Conservation (phyloP, 2,797 vertebrate species). For the Rhyacichthys aspro region DNA sequence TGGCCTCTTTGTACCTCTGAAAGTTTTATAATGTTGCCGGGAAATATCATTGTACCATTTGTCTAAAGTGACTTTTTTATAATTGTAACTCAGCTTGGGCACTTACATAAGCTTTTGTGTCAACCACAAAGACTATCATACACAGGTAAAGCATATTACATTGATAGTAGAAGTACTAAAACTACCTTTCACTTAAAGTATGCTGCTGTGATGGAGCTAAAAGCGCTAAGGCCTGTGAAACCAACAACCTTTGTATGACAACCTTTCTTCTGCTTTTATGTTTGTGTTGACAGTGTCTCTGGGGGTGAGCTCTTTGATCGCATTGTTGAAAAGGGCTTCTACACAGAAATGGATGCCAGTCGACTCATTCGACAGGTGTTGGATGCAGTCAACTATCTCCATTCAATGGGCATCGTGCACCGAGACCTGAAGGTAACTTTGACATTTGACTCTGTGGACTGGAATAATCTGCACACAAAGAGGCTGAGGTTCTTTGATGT, state of each 20-base stretch:
- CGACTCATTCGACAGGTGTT: constrained; percentile 93
- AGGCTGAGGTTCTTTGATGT: constrained; percentile 1
- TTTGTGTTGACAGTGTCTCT: constrained; percentile 83
- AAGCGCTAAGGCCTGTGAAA: background rate
- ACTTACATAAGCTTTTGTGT: background rate
- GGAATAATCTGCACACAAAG: background rate
- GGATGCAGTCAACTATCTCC: constrained; percentile 94
- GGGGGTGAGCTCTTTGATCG: constrained; percentile 96
- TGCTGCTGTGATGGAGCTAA: background rate
- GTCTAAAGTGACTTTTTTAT: constrained; percentile 12
- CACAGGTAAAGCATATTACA: no score
- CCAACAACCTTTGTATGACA: background rate
- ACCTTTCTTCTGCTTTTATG: constrained; percentile 1
- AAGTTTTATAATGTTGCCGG: constrained; percentile 40
- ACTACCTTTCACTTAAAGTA: background rate
- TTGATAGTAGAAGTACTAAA: background rate
- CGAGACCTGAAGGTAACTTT: constrained; percentile 91
- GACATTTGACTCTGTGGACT: background rate
- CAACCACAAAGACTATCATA: background rate
- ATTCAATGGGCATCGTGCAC: constrained; percentile 95
- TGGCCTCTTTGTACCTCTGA: constrained; percentile 31
- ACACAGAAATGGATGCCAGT: constrained; percentile 96
- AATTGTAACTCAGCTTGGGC: background rate
- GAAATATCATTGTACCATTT: constrained; percentile 24
- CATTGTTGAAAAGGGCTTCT: constrained; percentile 96